Percentiles rank a stretch among this genome's conserved stretches.
Evolutionary conservation across 2,888 invertebrate genomes (phyloP).

Genomic region (Gerosis bhagava): DNA sequence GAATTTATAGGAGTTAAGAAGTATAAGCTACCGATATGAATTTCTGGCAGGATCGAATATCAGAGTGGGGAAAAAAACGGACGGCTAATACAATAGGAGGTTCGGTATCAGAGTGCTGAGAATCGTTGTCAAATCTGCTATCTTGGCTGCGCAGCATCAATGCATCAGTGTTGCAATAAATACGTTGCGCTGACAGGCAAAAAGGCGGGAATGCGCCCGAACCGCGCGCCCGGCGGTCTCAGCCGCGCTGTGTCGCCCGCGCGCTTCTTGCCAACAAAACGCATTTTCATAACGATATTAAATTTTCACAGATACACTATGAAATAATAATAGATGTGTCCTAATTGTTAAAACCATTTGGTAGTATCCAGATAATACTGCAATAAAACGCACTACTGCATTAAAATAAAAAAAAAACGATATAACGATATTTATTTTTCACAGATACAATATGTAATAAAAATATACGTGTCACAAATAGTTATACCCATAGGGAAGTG

Average conservation of each 20-base stretch:
- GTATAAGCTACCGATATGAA: conserved; percentile 44
- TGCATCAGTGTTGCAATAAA: conserved; percentile 71
- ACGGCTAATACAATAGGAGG: conserved; percentile 62
- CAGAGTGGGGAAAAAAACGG: conserved; percentile 54
- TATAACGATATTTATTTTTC: too few species aligned
- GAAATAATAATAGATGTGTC: too few species aligned
- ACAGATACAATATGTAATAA: too few species aligned
- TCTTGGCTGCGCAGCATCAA: conserved; percentile 47
- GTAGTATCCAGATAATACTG: too few species aligned
- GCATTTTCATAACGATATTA: conserved; percentile 58
- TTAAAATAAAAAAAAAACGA: too few species aligned
- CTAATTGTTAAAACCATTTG: too few species aligned
- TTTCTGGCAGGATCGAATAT: conserved; percentile 60
- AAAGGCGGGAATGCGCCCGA: conserved; percentile 65
- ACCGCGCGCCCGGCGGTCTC: conserved; percentile 67
- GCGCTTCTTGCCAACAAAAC: conserved; percentile 58
- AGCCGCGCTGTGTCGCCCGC: conserved; percentile 48
- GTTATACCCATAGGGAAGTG: too few species aligned
- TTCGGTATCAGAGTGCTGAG: conserved; percentile 59
- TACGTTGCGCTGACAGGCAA: conserved; percentile 64
- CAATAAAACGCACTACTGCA: too few species aligned
- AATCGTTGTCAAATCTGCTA: conserved; percentile 71
- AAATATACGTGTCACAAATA: too few species aligned
- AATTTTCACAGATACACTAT: too few species aligned
- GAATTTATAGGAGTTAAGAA: conserved; percentile 26